phyloP scores from a whole-genome alignment of 2,888 invertebrate species.

The Saturnia japonica region DNA sequence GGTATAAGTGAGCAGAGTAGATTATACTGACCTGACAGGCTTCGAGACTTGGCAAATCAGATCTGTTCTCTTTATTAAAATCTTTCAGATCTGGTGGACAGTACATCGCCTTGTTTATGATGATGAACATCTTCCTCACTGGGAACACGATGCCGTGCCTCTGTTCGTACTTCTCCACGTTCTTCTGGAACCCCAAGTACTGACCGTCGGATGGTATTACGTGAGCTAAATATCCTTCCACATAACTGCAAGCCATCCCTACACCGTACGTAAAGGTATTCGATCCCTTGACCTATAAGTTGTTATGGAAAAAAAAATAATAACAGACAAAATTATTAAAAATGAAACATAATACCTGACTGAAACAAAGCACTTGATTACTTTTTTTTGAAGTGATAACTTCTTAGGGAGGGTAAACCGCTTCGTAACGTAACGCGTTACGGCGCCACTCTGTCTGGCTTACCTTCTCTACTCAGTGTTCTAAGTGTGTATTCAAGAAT shows the following conservation, averaged over 20 bases:
- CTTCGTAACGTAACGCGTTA: no score
- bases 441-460: no score
- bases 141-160: slow-evolving; percentile 76
- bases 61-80: slow-evolving; percentile 52
- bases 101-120: slow-evolving; percentile 82
- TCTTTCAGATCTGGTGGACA: slow-evolving; percentile 80
- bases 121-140: slow-evolving; percentile 81
- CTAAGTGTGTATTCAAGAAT: no score
- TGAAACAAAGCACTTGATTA: background rate
- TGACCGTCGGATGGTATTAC: slow-evolving; percentile 76
- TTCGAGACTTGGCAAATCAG: slow-evolving; percentile 60
- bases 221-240: slow-evolving; percentile 83
- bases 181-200: slow-evolving; percentile 52
- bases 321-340: no score
- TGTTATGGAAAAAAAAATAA: background rate
- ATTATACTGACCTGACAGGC: slow-evolving; percentile 58
- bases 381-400: no score
- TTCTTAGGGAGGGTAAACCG: no score
- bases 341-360: background rate
- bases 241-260: slow-evolving; percentile 85
- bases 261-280: slow-evolving; percentile 79
- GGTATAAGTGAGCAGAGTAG: no score
- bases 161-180: slow-evolving; percentile 35
- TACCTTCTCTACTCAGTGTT: no score
- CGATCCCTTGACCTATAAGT: slow-evolving; percentile 34